A percentile compares a stretch with the other conserved stretches of the same genome.
These are phyloP conservation scores for Monochamus alternatus DNA, from an alignment of 2,888 invertebrate genomes.

Conservation along the genomic window DNA sequence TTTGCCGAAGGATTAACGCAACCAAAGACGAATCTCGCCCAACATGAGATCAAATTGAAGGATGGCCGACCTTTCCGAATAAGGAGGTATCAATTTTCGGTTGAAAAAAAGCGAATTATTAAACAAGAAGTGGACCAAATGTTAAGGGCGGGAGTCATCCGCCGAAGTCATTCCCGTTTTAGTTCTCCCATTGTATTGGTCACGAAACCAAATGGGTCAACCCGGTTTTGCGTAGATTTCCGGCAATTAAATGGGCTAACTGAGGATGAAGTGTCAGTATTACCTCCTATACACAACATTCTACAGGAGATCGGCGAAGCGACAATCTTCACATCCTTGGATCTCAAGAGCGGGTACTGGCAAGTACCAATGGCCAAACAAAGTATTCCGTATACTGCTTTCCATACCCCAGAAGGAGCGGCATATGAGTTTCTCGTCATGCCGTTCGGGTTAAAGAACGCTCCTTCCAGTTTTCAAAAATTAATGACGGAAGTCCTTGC, in stretches of 20 bases:
- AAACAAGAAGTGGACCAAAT: no score
- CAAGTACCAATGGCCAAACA: not conserved
- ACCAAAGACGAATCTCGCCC: no score
- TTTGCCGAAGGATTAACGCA: no score
- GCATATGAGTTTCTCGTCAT: not conserved
- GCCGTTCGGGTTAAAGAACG: not conserved
- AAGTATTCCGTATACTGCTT: not conserved
- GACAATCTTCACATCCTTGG: not conserved
- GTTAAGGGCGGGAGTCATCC: not conserved
- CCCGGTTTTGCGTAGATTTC: conserved; percentile 14
- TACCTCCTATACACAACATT: not conserved
- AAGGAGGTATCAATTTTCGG: no score
- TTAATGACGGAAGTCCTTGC: not conserved
- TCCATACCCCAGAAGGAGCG: not conserved
- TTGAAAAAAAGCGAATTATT: no score
- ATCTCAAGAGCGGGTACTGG: not conserved
- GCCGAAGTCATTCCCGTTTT: not conserved
- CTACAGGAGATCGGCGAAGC: not conserved
- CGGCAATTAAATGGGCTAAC: not conserved
- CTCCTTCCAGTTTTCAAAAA: not conserved
- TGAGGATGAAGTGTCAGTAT: not conserved
- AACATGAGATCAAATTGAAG: no score
- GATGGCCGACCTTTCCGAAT: no score
- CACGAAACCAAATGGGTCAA: not conserved
- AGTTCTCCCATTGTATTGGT: conserved; percentile 16